Evolutionary conservation across 2,113 vertebrate species (phyloP), one percentile per base, ranked within the genome.

Genomic region (Fregetta grallaria): DNA sequence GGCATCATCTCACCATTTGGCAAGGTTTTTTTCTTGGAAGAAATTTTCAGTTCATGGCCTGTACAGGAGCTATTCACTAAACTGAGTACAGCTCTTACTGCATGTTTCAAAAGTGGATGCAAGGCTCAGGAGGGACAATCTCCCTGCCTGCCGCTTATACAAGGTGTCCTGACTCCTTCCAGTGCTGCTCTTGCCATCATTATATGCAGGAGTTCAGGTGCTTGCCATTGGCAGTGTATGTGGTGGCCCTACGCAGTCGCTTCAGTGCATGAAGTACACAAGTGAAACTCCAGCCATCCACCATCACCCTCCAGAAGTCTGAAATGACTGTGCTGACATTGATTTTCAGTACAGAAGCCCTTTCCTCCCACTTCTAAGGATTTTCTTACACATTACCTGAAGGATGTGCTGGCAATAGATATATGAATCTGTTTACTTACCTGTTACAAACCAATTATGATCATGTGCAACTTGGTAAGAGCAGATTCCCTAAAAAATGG

Each of bases 211-310:
- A 47, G 38, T 45, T 77, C n/a, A 34, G n/a, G 32, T 36, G 15
- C 10, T 38, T 75, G 40, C 36, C 50, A 2, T 1, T 25, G 52
- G 40, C 32, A 26, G 12, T 11, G 26, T 29, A 10, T 0, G 11
- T 45, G 32, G 8, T 65, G 50, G 38, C 32, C 40, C 61, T 29
- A 1, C 1, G 4, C 34, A 18, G 47, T n/a, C 2, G 1, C 32
- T 55, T n/a, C 29, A 19, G 44, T 27, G 50, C 40, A 16, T 14
- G 50, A 62, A 38, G 65, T 26, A 25, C 47, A 11, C 13, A n/a
- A 58, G 13, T 11, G 44, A 65, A 81, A 36, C 4, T 74, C 16
- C 59, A 81, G 47, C 27, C 59, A 52, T 34, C 4, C 3, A 20
- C 34, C 23, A 32, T 49, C 50, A 30, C 23, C 13, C 30, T 50